phyloP scores from a whole-genome alignment of 2,797 vertebrate genomes.

The Sebastes hopkinsi region DNA sequence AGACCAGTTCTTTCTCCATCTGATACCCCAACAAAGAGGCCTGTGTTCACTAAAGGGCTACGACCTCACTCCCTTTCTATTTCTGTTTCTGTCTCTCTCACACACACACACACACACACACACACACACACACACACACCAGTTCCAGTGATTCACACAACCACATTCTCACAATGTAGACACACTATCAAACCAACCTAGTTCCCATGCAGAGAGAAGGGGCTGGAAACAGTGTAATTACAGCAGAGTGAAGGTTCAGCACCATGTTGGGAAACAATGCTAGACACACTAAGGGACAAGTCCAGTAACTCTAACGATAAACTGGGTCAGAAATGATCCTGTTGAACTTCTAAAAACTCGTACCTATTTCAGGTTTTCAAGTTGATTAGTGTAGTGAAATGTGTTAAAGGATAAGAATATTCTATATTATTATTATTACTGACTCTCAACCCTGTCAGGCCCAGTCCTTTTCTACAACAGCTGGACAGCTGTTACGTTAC shows the following conservation, averaged over 20 bases:
- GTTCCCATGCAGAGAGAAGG: slow-evolving; percentile 2
- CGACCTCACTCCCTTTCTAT: not conserved
- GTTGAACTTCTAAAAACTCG: not conserved
- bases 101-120: no score
- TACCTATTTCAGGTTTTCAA: not conserved
- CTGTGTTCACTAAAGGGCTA: slow-evolving; percentile 3
- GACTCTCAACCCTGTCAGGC: not conserved
- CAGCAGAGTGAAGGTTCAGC: not conserved
- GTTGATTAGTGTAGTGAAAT: not conserved
- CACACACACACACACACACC: no score
- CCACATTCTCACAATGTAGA: not conserved
- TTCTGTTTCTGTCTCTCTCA: not conserved
- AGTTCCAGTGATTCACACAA: not conserved
- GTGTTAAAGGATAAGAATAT: not conserved
- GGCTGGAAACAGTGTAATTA: not conserved
- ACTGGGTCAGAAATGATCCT: not conserved
- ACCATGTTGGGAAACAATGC: not conserved
- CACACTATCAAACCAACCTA: not conserved
- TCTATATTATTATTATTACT: not conserved
- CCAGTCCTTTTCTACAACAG: not conserved
- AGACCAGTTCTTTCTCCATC: not conserved
- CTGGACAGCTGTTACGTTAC: not conserved
- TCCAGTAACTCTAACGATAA: not conserved
- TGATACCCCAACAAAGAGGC: slow-evolving; percentile 23
- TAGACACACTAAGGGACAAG: not conserved